Base-by-base conservation (phyloP, 2,888 invertebrate species). In the Agonopterix alstromeriana region DNA sequence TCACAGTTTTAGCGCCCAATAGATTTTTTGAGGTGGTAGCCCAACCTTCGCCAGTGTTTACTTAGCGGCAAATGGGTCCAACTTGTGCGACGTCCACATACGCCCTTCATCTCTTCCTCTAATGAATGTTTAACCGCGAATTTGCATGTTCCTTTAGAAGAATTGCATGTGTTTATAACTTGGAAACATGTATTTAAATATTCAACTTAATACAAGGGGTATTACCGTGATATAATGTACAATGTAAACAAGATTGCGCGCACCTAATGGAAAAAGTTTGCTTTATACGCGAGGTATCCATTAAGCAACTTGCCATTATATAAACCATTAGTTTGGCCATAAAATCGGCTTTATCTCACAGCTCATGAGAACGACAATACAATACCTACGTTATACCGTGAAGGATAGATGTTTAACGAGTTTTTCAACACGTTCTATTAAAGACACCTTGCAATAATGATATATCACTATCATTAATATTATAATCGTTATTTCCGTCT, bases 261-360 rank as follows among this genome's bases (percentile, higher is more conserved):
- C 41, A 49, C 46, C 45, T 57, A 58, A 61, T 63, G 55, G 56
- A 58, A 58, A 59, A 65, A 62, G 54, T 63, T 60, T 48, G 46
- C 46, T 49, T 36, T 47, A 52, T 45, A 45, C 45, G 49, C 49
- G 44, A 49, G 27, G 49, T 48, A 42, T 47, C 55, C 54, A 57
- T 61, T 60, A 62, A 57, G 50, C 48, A 52, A 57, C 47, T 55
- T 54, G 55, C 55, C 56, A 56, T 62, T 64, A 58, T 60, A 61
- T 51, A 53, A 53, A 57, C 59, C 58, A 60, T 55, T 53, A 52
- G 57, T 65, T 61, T 50, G 56, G 57, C 61, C 66, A 67, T 70
- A 68, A 70, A 69, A 60, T 60, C 53, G 54, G 59, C 55, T 61
- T 54, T 59, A 55, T 58, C 58, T 65, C 48, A 11, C 45, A 49